These are phyloP conservation scores for Micromussa lordhowensis DNA, from an alignment of 92 coral and sea anemone genomes.

Conservation along the genomic window DNA sequence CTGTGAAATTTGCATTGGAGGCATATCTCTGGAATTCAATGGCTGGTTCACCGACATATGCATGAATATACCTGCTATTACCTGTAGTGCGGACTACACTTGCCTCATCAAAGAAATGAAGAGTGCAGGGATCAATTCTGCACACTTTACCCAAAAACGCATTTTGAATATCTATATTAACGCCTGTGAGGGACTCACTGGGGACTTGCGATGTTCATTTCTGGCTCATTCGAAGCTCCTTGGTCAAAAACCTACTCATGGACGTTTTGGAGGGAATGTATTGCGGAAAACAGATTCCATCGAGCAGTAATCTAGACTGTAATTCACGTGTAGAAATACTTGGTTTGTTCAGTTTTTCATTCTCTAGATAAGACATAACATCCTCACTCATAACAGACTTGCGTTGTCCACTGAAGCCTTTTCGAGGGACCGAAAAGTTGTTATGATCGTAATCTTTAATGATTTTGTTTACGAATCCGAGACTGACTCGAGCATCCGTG, in stretches of 20 bases:
- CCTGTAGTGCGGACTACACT: constrained; percentile 23
- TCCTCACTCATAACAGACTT: background rate
- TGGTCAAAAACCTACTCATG: no score
- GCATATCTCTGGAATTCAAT: no score
- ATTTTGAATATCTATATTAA: background rate
- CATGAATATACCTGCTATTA: constrained; percentile 37
- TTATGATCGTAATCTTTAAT: background rate
- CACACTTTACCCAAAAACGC: background rate
- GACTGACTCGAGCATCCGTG: background rate
- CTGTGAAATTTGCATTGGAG: no score
- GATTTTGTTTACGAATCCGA: background rate
- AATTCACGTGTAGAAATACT: no score
- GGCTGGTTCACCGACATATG: background rate
- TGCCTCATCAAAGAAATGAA: constrained; percentile 20
- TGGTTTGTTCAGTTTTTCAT: no score
- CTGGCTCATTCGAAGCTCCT: no score
- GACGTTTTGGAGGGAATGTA: no score
- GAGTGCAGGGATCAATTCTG: background rate
- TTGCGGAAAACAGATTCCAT: no score
- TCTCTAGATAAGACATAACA: constrained; percentile 6
- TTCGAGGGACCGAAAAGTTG: background rate
- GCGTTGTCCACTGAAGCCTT: background rate
- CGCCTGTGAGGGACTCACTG: background rate
- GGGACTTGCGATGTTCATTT: background rate
- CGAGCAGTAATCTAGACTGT: no score